Conservation (phyloP, 2,888 invertebrate genomes). For the Andrena praecox region DNA sequence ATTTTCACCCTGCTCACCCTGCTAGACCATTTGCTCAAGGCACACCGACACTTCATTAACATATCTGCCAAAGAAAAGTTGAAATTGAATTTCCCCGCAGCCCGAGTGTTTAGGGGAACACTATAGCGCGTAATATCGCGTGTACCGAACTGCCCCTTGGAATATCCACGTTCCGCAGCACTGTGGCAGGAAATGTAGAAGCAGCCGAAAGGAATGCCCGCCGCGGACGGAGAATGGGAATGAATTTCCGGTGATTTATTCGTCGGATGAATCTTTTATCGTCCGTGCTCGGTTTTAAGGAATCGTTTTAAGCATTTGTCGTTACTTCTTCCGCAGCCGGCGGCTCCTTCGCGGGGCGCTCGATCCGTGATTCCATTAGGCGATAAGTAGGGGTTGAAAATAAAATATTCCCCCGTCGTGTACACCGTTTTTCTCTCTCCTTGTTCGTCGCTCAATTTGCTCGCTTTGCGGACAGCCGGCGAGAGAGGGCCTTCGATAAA, state of each 20-base stretch:
- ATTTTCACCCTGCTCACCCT: no score
- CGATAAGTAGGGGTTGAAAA: conserved; percentile 67
- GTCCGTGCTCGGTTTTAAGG: conserved; percentile 61
- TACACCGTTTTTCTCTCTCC: neutral
- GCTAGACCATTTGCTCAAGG: no score
- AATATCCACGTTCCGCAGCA: neutral
- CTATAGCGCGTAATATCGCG: neutral
- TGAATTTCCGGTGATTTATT: conserved; percentile 70
- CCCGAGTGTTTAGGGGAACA: neutral
- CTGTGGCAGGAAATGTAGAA: neutral
- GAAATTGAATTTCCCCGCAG: neutral
- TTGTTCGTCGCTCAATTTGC: neutral
- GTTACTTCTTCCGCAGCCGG: conserved; percentile 13
- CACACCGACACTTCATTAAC: no score
- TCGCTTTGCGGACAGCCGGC: neutral
- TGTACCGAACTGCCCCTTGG: neutral
- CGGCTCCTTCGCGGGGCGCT: conserved; percentile 10
- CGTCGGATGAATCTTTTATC: conserved; percentile 69
- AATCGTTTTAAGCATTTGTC: conserved; percentile 68
- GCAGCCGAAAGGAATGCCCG: conserved; percentile 22
- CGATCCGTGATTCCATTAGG: conserved; percentile 66
- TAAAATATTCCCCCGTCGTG: conserved; percentile 62
- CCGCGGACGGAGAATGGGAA: neutral
- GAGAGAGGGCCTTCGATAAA: neutral
- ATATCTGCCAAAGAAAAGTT: no score